phyloP scores from a whole-genome alignment of 2,797 vertebrate species.

The Squalus acanthias region DNA sequence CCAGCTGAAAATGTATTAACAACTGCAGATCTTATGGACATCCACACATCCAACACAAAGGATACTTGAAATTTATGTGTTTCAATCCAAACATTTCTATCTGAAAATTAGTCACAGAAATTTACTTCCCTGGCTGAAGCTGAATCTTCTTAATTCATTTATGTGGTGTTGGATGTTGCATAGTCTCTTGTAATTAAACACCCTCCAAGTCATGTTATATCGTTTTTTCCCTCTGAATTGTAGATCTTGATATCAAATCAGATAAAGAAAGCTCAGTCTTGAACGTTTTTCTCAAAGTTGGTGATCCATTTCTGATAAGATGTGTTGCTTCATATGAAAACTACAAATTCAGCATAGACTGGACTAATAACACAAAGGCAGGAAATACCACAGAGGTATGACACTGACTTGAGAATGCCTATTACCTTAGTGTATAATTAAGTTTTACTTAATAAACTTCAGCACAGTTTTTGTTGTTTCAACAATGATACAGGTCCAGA shows the following conservation, averaged over 20 bases:
- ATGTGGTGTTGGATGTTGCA: background rate
- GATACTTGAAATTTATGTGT: background rate
- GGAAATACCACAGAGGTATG: slow-evolving; percentile 38
- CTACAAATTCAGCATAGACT: slow-evolving; percentile 49
- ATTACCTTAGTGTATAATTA: background rate
- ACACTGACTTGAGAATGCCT: background rate
- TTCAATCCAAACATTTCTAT: background rate
- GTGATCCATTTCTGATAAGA: slow-evolving; percentile 62
- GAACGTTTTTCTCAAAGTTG: slow-evolving; percentile 53
- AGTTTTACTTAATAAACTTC: background rate
- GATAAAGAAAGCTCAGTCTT: background rate
- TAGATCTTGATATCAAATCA: slow-evolving; percentile 28
- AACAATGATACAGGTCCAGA: background rate
- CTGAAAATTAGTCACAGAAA: background rate
- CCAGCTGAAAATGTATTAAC: background rate
- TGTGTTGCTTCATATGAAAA: slow-evolving; percentile 54
- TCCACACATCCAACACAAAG: background rate
- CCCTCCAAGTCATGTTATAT: background rate
- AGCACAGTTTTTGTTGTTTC: background rate
- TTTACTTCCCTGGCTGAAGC: background rate
- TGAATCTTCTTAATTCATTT: background rate
- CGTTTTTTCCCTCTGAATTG: background rate
- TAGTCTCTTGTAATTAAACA: background rate
- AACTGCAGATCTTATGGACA: background rate
- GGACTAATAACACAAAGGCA: slow-evolving; percentile 49